These are phyloP conservation scores for Sebastes vulpes DNA, from an alignment of 2,797 vertebrate genomes.

Conservation along the genomic window DNA sequence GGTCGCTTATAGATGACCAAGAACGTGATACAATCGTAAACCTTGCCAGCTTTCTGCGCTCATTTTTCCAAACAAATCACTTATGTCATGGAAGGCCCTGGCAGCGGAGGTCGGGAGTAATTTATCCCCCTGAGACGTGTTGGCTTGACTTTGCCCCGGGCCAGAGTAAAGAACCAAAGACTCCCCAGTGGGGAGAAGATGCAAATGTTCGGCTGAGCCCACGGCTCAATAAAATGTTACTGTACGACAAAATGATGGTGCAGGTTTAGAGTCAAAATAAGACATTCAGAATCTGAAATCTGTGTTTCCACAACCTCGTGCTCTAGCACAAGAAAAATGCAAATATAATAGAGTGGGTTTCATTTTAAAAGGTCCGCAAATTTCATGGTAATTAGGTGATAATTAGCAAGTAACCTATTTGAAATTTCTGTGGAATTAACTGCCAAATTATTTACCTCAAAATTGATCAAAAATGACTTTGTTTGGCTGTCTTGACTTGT, in stretches of 20 bases:
- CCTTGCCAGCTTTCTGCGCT: not conserved
- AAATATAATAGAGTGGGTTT: no score
- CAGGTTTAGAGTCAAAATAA: not conserved
- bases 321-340: no score
- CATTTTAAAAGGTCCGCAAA: no score
- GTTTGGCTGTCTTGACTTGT: no score
- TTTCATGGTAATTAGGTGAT: no score
- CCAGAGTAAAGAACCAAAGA: slow-evolving; percentile 46
- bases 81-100: slow-evolving; percentile 43
- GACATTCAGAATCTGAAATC: not conserved
- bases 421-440: no score
- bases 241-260: slow-evolving; percentile 1
- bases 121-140: slow-evolving; percentile 55
- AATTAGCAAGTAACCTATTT: no score
- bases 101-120: slow-evolving; percentile 44
- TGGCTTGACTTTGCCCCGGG: slow-evolving; percentile 58
- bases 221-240: slow-evolving; percentile 10
- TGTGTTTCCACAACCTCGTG: no score
- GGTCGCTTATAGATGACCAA: slow-evolving; percentile 26
- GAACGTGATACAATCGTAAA: slow-evolving; percentile 37
- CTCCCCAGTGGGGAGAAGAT: slow-evolving; percentile 14
- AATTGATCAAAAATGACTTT: no score
- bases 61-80: slow-evolving; percentile 62
- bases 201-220: slow-evolving; percentile 39
- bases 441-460: no score